A percentile compares a stretch with the other conserved stretches of the same genome.
These are phyloP conservation scores for Tholera decimalis DNA, from an alignment of 2,888 invertebrate genomes.

Conservation along the genomic window DNA sequence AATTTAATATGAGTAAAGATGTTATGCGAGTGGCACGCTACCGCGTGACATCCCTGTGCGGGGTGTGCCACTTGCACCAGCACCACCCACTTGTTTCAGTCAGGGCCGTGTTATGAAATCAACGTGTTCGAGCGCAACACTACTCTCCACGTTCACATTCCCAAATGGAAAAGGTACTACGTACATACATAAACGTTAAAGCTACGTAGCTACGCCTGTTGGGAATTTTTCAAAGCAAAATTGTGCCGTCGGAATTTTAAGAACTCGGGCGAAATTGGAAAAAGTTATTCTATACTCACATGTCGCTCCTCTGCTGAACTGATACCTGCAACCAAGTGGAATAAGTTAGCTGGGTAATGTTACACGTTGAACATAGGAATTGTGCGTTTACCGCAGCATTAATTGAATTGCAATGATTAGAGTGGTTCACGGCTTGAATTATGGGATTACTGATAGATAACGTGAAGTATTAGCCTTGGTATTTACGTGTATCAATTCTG, in stretches of 20 bases:
- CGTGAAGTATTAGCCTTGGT: slow-evolving; percentile 21
- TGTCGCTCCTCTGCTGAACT: slow-evolving; percentile 90
- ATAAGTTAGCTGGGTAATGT: slow-evolving; percentile 53
- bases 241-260: slow-evolving; percentile 83
- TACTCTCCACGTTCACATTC: slow-evolving; percentile 83
- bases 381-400: slow-evolving; percentile 21
- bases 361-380: slow-evolving; percentile 35
- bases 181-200: slow-evolving; percentile 62
- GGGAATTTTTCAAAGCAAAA: slow-evolving; percentile 86
- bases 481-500: slow-evolving; percentile 15
- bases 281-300: slow-evolving; percentile 87
- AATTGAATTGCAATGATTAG: slow-evolving; percentile 41
- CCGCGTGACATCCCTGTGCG: slow-evolving; percentile 69
- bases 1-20: slow-evolving; percentile 18
- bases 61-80: slow-evolving; percentile 87
- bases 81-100: slow-evolving; percentile 90
- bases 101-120: slow-evolving; percentile 90
- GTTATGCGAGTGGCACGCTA: slow-evolving; percentile 26
- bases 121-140: slow-evolving; percentile 90
- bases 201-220: slow-evolving; percentile 70
- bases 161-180: slow-evolving; percentile 87
- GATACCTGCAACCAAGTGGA: slow-evolving; percentile 85
- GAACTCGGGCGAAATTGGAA: slow-evolving; percentile 79
- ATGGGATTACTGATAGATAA: slow-evolving; percentile 24
- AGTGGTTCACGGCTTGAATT: slow-evolving; percentile 28